Percentiles rank a stretch among this genome's conserved stretches.
Evolutionary conservation across 2,113 vertebrate genomes (phyloP).

Genomic region (Pituophis catenifer): DNA sequence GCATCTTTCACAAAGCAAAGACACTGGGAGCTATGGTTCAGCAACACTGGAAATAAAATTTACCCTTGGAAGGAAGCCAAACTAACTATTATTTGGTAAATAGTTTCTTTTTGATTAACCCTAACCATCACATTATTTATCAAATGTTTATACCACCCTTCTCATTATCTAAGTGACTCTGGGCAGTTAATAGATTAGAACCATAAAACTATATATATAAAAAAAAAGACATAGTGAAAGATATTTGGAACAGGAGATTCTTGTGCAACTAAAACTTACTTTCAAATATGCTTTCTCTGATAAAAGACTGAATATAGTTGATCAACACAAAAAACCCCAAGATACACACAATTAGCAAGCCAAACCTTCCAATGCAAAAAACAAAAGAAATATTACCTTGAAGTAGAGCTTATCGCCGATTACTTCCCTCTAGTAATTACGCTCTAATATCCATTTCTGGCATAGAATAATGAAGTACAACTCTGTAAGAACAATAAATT

Average conservation of each 20-base stretch:
- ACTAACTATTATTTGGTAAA: neutral
- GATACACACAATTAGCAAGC: neutral
- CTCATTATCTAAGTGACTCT: neutral
- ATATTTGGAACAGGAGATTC: neutral
- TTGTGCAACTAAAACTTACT: neutral
- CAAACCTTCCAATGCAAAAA: neutral
- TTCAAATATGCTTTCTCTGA: neutral
- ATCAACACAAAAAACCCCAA: neutral
- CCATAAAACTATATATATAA: neutral
- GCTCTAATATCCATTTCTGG: constrained; percentile 20
- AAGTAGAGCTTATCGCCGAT: constrained; percentile 7
- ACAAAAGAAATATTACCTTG: constrained; percentile 3
- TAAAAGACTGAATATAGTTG: neutral
- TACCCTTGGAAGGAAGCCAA: neutral
- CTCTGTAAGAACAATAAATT: neutral
- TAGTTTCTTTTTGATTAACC: neutral
- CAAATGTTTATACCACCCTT: neutral
- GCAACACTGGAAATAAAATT: neutral
- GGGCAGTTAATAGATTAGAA: neutral
- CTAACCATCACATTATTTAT: neutral
- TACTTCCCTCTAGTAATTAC: neutral
- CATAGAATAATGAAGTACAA: neutral
- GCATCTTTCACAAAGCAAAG: neutral
- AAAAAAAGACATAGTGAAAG: neutral
- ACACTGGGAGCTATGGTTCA: neutral